Conservation (phyloP, 2,888 invertebrate genomes). For the Formica aserva region DNA sequence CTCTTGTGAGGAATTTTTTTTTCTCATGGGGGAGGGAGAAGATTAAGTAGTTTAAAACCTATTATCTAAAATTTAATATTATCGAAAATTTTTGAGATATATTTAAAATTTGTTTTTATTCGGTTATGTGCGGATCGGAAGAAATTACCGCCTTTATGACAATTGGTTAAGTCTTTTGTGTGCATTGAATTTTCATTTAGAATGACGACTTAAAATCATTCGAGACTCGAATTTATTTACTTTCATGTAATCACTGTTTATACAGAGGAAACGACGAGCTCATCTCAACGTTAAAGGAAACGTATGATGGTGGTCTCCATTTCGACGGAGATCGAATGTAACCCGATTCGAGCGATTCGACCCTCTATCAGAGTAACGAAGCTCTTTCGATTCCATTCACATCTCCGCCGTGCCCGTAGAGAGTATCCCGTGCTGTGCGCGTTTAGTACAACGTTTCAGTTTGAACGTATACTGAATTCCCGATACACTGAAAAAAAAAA, state of each 20-base stretch:
- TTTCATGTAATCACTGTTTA: conserved; percentile 52
- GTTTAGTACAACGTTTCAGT: conserved; percentile 55
- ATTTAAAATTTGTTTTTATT: background rate
- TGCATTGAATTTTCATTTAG: background rate
- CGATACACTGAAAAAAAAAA: conserved; percentile 18
- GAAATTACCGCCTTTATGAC: background rate
- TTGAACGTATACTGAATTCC: conserved; percentile 51
- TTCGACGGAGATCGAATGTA: conserved; percentile 46
- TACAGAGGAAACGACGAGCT: conserved; percentile 45
- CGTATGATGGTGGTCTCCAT: conserved; percentile 28
- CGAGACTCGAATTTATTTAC: conserved; percentile 24
- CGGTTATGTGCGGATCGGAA: background rate
- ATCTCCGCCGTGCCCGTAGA: conserved; percentile 50
- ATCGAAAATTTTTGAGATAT: background rate
- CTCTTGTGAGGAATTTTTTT: background rate
- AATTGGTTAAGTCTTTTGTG: background rate
- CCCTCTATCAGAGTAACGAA: conserved; percentile 61
- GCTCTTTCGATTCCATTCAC: conserved; percentile 70
- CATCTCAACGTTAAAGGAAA: conserved; percentile 39
- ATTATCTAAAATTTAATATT: background rate
- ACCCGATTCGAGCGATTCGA: conserved; percentile 46
- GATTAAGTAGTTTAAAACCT: background rate
- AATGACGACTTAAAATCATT: conserved; percentile 18
- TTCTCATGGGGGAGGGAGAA: too few relatives aligned
- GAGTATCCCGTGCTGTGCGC: conserved; percentile 35